Evolutionary conservation across 2,888 invertebrate genomes (phyloP), one percentile per base, ranked within the genome.

Genomic region (Pedicia rivosa): DNA sequence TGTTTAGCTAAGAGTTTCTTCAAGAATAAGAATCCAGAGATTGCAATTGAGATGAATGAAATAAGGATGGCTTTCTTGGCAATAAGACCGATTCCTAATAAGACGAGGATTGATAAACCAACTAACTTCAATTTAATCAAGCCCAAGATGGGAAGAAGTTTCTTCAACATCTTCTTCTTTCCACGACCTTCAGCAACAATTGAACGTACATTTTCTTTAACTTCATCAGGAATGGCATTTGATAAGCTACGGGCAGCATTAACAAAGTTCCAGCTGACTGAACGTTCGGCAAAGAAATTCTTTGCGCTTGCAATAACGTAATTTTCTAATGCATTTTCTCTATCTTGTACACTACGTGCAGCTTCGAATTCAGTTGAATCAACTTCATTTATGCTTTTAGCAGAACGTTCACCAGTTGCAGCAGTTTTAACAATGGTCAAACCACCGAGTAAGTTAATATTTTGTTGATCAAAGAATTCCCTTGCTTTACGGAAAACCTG

Each of bases 11-110:
- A 35, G 12, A 35, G 16, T 26, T 35, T 46, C 39, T 47, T 57
- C 12, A 63, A 42, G 2, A n/a, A 53, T 35, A 55, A 51, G 6
- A 60, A 51, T 35, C 58, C 58, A 32, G 53, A 62, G 55, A 70
- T 68, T 36, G 68, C 64, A 46, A 74, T 62, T 3, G 74, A 72
- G 43, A 73, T 57, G 38, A 72, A 51, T 6, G 71, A 69, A 2
- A 67, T 65, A 43, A 72, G 50, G 45, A 74, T 58, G 36, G 74
- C 74, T 51, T 74, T 74, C 62, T 74, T 74, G 46, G 74, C 74
- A 47, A 74, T 54, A 42, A 74, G 54, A 31, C 67, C 65, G 43
- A 72, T 63, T 34, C 63, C 68, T 51, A 74, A 62, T 56, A 70
- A 67, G 16, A 67, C 61, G 35, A 72, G 56, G 30, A 67, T 62